Base-by-base conservation (phyloP, 2,113 vertebrate genomes). In the Telmatochromis sp. region DNA sequence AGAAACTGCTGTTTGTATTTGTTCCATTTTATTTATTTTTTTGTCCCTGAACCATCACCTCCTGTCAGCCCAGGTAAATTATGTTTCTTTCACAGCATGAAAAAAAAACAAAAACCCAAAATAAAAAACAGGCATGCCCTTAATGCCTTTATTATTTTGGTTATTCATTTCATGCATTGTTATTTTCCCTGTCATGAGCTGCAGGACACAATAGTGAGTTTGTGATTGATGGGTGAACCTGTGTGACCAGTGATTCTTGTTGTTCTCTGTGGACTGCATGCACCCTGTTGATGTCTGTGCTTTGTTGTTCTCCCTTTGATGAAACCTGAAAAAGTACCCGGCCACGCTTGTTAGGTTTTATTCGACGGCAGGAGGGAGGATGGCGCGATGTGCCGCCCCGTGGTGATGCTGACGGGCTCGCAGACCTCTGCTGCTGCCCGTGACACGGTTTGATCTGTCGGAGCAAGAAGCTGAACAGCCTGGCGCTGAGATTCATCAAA, bases 121-220 rank as follows among this genome's bases (percentile, higher is more conserved):
- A 68, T 12, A 21, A 55, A 83, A 81, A 47, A 55, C 26, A 13
- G 49, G 11, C 80, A 15, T 28, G 7, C 11, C 15, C 6, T 58
- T 86, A 83, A 90, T 55, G 82, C 73, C 80, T 83, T 79, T 53
- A 79, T 88, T 82, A 80, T 91, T 90, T 28, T 70, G 6, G 33
- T 80, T 40, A 63, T 82, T 63, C 31, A 60, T 90, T 82, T 91
- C 70, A 58, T 83, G 78, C 57, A 10, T 81, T 82, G 33, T 85
- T 89, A 60, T 91, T 83, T 70, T n/a, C 58, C 12, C 35, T 79
- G 45, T 83, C 45, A 40, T 40, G 26, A 19, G 53, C 79, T 37
- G 70, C 81, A 54, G 82, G 81, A 82, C 63, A 79, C 85, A 35
- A 83, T 4, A 19, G 79, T 31, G 51, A 57, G 70, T 87, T 5